phyloP scores from a whole-genome alignment of 2,113 vertebrate species.

The Lasiurus borealis region DNA sequence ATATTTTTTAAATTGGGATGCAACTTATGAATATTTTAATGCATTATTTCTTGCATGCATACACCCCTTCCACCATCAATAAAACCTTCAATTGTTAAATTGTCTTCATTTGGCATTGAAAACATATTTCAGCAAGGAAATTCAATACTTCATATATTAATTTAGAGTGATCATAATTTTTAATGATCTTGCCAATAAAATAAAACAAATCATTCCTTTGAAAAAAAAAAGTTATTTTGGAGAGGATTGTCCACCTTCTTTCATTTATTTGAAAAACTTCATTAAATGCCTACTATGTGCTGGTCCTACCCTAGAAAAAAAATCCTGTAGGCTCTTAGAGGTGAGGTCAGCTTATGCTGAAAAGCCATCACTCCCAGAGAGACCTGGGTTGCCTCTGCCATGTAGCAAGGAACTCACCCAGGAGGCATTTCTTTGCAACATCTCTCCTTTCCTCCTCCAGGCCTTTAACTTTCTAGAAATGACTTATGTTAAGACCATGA shows the following conservation, averaged over 20 bases:
- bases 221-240: neutral
- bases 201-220: neutral
- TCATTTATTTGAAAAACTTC: neutral
- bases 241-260: neutral
- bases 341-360: neutral
- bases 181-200: neutral
- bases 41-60: neutral
- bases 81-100: neutral
- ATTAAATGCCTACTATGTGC: neutral
- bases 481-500: neutral
- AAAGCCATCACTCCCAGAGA: neutral
- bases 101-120: neutral
- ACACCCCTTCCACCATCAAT: neutral
- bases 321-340: neutral
- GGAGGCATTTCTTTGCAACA: neutral
- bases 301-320: neutral
- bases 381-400: neutral
- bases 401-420: neutral
- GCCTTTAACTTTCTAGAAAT: neutral
- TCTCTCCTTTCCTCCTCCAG: neutral
- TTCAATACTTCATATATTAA: neutral
- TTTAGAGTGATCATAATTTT: neutral
- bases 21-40: neutral
- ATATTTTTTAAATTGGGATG: constrained; percentile 18
- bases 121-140: constrained; percentile 11